Evolutionary conservation across 2,113 vertebrate genomes (phyloP).

Genomic region (Australoheros scitulus): DNA sequence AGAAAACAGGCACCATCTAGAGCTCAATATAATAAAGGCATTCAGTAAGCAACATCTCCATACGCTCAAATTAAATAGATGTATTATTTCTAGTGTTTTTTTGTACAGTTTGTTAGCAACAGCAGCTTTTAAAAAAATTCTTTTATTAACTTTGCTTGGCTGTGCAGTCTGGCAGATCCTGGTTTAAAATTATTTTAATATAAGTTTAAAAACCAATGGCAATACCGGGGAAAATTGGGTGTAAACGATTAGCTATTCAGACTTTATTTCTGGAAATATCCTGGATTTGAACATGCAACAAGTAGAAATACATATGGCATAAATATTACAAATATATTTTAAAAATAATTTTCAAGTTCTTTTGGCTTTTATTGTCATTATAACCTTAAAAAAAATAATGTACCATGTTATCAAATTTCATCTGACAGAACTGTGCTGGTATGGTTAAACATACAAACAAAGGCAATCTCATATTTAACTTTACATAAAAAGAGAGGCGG

Average conservation of each 20-base stretch:
- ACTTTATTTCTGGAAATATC: background rate
- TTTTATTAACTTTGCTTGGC: background rate
- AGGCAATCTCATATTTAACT: too few relatives aligned
- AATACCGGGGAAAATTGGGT: background rate
- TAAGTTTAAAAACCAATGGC: background rate
- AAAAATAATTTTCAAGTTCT: rapidly evolving
- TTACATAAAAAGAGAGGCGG: too few relatives aligned
- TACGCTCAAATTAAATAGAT: background rate
- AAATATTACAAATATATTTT: background rate
- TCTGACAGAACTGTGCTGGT: background rate
- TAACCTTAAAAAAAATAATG: background rate
- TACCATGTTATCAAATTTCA: background rate
- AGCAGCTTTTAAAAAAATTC: background rate
- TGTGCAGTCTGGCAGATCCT: background rate
- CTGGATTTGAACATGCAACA: background rate
- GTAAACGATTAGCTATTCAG: background rate
- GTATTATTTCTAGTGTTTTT: background rate
- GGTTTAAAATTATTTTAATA: background rate
- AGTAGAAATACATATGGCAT: background rate
- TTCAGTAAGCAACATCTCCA: background rate
- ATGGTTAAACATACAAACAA: too few relatives aligned
- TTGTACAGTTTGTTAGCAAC: background rate
- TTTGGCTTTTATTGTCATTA: background rate
- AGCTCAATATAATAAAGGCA: background rate
- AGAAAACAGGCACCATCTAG: background rate